Percentiles rank a stretch among this genome's conserved stretches.
Evolutionary conservation across 2,113 vertebrate genomes (phyloP).

Genomic region (Chaenocephalus aceratus): DNA sequence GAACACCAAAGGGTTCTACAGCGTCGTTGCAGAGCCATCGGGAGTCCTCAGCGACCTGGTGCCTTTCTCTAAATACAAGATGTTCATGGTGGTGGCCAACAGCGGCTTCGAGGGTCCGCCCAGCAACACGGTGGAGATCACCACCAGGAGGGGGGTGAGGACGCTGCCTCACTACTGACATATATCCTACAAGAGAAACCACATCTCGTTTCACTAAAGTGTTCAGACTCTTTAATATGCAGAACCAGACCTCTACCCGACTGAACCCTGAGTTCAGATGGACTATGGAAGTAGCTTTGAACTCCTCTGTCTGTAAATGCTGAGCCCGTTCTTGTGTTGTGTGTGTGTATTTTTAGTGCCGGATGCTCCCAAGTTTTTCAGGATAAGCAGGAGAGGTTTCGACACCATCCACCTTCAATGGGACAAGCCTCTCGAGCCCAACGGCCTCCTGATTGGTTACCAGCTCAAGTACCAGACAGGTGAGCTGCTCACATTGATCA

Average conservation of each 20-base stretch:
- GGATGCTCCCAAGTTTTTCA: constrained; percentile 89
- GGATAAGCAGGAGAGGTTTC: constrained; percentile 87
- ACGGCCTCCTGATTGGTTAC: constrained; percentile 93
- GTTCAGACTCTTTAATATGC: not conserved
- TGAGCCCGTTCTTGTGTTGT: not conserved
- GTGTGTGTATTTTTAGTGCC: constrained; percentile 84
- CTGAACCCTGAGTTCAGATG: no score
- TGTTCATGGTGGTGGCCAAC: constrained; percentile 96
- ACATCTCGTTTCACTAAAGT: not conserved
- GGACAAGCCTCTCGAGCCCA: constrained; percentile 94
- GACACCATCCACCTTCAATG: constrained; percentile 90
- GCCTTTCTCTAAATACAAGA: constrained; percentile 94
- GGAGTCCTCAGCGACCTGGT: constrained; percentile 89
- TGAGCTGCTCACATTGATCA: constrained; percentile 65
- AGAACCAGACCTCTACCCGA: not conserved
- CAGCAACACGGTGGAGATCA: constrained; percentile 91
- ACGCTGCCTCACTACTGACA: not conserved
- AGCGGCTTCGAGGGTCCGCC: constrained; percentile 89
- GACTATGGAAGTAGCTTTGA: no score
- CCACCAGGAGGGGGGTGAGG: constrained; percentile 94
- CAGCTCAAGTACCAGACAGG: constrained; percentile 90
- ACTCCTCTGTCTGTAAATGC: no score
- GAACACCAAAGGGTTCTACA: constrained; percentile 89
- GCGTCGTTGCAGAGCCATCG: constrained; percentile 82
- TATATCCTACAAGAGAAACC: not conserved